Conservation (phyloP, 2,113 vertebrate species). For the Notiomystis cincta region DNA sequence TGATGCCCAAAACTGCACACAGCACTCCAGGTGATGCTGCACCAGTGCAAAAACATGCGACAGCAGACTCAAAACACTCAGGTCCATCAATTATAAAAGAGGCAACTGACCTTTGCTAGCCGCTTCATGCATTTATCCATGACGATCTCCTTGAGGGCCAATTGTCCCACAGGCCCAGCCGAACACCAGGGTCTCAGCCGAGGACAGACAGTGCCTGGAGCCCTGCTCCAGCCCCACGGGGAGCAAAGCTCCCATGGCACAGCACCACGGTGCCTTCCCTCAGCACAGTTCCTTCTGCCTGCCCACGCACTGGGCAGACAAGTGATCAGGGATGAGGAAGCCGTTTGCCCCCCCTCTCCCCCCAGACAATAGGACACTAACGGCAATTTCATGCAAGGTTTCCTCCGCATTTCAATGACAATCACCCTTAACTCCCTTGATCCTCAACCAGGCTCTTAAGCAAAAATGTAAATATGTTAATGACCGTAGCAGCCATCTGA, state of each 20-base stretch:
- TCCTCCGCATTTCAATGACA: constrained; percentile 63
- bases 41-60: neutral
- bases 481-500: constrained; percentile 42
- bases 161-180: neutral
- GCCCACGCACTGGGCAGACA: constrained; percentile 27
- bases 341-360: neutral
- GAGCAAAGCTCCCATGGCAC: neutral
- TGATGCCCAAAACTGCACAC: neutral
- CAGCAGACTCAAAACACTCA: neutral
- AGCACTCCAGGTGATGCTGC: neutral
- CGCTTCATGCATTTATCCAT: constrained; percentile 46
- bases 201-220: neutral
- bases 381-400: constrained; percentile 78
- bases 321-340: constrained; percentile 6
- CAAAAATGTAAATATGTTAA: constrained; percentile 68
- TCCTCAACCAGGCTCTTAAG: constrained; percentile 47
- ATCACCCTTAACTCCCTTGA: constrained; percentile 64
- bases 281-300: neutral
- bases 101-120: constrained; percentile 51
- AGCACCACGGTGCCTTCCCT: neutral
- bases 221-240: neutral
- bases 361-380: constrained; percentile 62
- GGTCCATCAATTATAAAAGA: neutral
- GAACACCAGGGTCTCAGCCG: neutral
- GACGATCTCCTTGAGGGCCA: neutral